Base-by-base conservation (phyloP, 2,888 invertebrate species). In the Margaritifera margaritifera region DNA sequence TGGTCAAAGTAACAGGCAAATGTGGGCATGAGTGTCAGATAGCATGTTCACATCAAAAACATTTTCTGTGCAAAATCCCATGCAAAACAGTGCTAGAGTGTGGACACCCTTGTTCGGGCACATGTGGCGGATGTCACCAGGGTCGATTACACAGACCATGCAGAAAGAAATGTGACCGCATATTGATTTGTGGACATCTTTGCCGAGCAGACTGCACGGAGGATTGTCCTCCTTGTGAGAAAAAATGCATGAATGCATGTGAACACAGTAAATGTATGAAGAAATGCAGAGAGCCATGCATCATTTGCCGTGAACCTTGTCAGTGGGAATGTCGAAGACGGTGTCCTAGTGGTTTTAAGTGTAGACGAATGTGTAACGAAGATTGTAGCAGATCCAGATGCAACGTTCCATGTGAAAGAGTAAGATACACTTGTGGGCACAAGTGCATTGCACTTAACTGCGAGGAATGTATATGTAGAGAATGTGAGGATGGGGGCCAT, bases 401-500 rank as follows among this genome's bases (percentile, higher is more conserved):
- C 72, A 72, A 88, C 62, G 76, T 84, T 63, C 86, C 89, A 5
- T 89, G 91, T 74, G 62, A n/a, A 20, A 84, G 84, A 72, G 68
- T 24, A 31, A 63, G 51, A 8, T 81, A 89, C 6, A 62, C 79
- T 54, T 94, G 94, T 71, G 70, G 68, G 8, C 85, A 85, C 64
- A 58, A 53, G 8, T 85, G 94, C 89, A 91, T 93, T 85, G 94
- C 94, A 20, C 91, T 93, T 60, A 94, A 94, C 90, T 94, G 93
- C 20, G 94, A 94, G 87, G 93, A 91, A 20, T 94, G 94, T 86
- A 93, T 93, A 27, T 94, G 94, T 89, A 88, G 91, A 51, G 62
- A 86, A n/a, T 94, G 94, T 89, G 82, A 92, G 63, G 66, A 82
- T 27, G 83, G 87, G 8, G 81, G 74, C 56, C 72, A 77, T 2